Evolutionary conservation across 2,888 invertebrate species (phyloP), one percentile per base, ranked within the genome.

Genomic region (Philopedon plagiatum): DNA sequence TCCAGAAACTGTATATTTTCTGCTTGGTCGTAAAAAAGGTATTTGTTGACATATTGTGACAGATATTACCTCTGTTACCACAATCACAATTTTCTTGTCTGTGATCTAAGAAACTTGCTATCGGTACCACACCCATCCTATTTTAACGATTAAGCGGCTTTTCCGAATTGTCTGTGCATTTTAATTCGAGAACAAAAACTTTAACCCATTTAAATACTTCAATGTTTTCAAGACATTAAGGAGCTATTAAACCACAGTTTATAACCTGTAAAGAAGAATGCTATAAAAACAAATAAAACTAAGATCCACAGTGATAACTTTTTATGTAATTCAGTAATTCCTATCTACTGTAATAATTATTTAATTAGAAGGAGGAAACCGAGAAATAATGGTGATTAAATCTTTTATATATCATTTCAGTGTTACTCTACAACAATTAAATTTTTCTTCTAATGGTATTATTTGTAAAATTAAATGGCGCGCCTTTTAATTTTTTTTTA

Each of bases 201-300:
- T 37, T 37, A n/a, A n/a, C 13, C 2, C 1, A 4, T 39, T n/a
- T n/a, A n/a, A n/a, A 39, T 4, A 11, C 13, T 39, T 39, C 13
- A n/a, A n/a, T n/a, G n/a, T 11, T 51, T 1, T 23, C 8, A 13
- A 60, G 18, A 44, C 60, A 37, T 46, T 61, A 44, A 26, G 32
- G 19, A 5, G 19, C 19, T 46, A 49, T 49, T 62, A 32, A 49
- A 46, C 8, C 7, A 9, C 18, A 32, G 19, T 62, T 62, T 62
- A 62, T 62, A 46, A 46, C 32, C 62, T 62, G 49, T 32, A 46
- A 62, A 62, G 60, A 62, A 8, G 29, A 49, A 34, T 19, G 34
- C 62, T 46, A 62, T 32, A 46, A 62, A 62, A 62, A 29, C 49
- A 46, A 62, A 29, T 62, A 62, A 49, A 62, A 49, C n/a, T 46